Evolutionary conservation across 1,140 invertebrate genomes (phyloP).

Genomic region (Penaeus chinensis): DNA sequence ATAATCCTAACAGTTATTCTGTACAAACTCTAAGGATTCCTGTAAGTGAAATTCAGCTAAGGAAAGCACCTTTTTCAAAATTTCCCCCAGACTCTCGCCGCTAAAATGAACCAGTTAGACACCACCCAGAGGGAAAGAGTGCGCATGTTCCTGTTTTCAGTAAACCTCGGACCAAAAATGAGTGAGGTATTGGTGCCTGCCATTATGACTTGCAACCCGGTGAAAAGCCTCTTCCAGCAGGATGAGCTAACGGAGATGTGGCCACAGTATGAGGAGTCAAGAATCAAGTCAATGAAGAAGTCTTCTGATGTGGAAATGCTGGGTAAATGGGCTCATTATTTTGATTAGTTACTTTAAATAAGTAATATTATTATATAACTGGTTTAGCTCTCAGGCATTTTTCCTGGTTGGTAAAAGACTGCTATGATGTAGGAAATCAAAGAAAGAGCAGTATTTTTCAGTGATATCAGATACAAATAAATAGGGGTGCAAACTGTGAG

Average conservation of each 20-base stretch:
- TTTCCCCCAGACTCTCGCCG: conserved; percentile 30
- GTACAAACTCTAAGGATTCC: too few relatives aligned
- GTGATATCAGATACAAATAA: too few relatives aligned
- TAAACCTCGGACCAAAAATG: conserved; percentile 9
- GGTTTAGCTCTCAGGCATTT: too few relatives aligned
- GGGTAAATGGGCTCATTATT: not conserved
- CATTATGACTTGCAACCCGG: not conserved
- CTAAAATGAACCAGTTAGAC: conserved; percentile 31
- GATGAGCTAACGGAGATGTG: conserved; percentile 39
- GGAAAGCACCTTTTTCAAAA: not conserved
- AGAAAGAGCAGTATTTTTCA: too few relatives aligned
- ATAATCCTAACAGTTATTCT: too few relatives aligned
- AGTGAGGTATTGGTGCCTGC: conserved; percentile 36
- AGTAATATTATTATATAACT: too few relatives aligned
- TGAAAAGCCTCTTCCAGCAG: conserved; percentile 35
- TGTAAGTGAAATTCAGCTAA: not conserved
- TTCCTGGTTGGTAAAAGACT: too few relatives aligned
- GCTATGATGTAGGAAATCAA: too few relatives aligned
- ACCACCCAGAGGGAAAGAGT: conserved; percentile 38
- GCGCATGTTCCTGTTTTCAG: conserved; percentile 37
- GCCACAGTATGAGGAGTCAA: conserved; percentile 41
- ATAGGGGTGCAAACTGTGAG: too few relatives aligned
- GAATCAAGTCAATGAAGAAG: not conserved
- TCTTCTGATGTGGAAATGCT: not conserved
- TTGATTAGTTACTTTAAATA: not conserved